Evolutionary conservation across 2,888 invertebrate genomes (phyloP).

Genomic region (Sarcophaga rosellei): DNA sequence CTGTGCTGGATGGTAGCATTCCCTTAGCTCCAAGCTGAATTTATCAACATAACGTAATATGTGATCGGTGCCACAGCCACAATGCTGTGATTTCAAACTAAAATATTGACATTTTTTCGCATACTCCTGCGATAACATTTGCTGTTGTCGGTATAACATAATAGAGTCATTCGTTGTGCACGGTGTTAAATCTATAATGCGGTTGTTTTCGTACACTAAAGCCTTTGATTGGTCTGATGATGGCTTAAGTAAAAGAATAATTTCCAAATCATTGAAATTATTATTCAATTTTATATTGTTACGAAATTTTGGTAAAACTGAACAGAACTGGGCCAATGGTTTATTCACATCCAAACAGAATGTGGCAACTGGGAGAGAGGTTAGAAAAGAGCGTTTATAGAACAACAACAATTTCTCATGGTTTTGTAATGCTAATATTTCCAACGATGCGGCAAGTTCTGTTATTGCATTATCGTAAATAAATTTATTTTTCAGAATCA

Average conservation of each 20-base stretch:
- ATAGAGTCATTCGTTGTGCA: neutral
- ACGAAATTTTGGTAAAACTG: conserved; percentile 71
- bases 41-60: conserved; percentile 66
- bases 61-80: conserved; percentile 54
- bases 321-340: conserved; percentile 54
- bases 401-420: conserved; percentile 57
- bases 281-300: conserved; percentile 69
- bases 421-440: conserved; percentile 59
- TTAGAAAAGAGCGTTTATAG: conserved; percentile 68
- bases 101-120: conserved; percentile 28
- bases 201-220: neutral
- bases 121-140: neutral
- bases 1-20: conserved; percentile 70
- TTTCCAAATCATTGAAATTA: conserved; percentile 71
- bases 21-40: conserved; percentile 45
- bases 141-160: neutral
- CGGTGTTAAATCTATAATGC: neutral
- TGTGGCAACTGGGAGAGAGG: conserved; percentile 45
- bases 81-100: conserved; percentile 67
- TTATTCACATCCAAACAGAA: conserved; percentile 42
- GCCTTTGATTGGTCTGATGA: neutral
- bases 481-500: conserved; percentile 30
- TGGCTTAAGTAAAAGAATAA: conserved; percentile 64
- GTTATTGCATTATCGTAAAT: conserved; percentile 33
- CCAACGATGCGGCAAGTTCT: conserved; percentile 58